A percentile compares a stretch with the other conserved stretches of the same genome.
phyloP scores from a whole-genome alignment of 2,113 vertebrate genomes.

The Gulo gulo region DNA sequence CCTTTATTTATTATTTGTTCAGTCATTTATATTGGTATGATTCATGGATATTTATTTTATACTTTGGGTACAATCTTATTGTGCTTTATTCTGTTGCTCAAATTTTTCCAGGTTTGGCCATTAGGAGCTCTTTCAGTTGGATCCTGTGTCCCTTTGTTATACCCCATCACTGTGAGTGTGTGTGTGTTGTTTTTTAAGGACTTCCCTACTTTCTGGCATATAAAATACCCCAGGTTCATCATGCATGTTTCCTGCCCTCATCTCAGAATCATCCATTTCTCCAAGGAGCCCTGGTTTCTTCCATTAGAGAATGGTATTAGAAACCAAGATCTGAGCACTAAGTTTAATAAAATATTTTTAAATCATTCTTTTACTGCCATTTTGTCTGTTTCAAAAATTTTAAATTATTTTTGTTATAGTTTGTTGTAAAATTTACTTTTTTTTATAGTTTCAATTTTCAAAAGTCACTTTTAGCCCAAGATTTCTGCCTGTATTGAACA shows the following conservation, averaged over 20 bases:
- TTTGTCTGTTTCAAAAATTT: background rate
- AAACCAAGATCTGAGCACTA: background rate
- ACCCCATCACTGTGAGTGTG: no score
- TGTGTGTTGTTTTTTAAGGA: background rate
- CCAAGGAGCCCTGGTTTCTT: background rate
- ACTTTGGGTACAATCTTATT: background rate
- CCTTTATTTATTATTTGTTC: background rate
- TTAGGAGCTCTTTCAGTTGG: background rate
- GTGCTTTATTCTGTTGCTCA: background rate
- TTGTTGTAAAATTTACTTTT: background rate
- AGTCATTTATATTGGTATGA: background rate
- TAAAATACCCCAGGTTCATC: background rate
- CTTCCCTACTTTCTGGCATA: background rate
- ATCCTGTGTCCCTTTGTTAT: background rate
- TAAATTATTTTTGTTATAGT: background rate
- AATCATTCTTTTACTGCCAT: background rate
- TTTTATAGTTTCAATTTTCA: conserved; percentile 32
- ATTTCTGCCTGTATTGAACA: conserved; percentile 3
- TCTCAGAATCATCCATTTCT: background rate
- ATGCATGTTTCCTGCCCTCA: background rate
- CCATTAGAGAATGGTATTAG: background rate
- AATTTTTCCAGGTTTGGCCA: background rate
- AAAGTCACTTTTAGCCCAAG: background rate
- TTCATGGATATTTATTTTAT: background rate
- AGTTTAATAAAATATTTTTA: conserved; percentile 9